Evolutionary conservation across 2,113 vertebrate species (phyloP).

Genomic region (Bufo bufo): DNA sequence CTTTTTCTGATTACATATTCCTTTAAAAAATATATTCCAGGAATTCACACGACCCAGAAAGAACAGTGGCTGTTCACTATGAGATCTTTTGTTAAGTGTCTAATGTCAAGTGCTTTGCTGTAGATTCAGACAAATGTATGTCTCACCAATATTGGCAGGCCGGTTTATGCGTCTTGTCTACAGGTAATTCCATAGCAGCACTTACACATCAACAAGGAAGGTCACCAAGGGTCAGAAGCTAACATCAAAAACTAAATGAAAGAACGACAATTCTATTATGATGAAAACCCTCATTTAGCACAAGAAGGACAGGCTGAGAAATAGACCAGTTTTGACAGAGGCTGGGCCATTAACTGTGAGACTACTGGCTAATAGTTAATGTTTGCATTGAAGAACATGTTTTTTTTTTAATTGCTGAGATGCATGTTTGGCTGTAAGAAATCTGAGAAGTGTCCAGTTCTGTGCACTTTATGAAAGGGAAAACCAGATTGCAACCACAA

Average conservation of each 20-base stretch:
- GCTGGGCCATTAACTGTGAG: constrained; percentile 52
- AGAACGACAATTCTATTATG: constrained; percentile 34
- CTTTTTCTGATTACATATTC: too few relatives aligned
- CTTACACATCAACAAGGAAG: constrained; percentile 26
- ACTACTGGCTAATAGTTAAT: constrained; percentile 57
- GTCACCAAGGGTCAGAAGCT: constrained; percentile 38
- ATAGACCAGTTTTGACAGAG: constrained; percentile 29
- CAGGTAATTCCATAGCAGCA: constrained; percentile 37
- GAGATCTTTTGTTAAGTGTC: neutral
- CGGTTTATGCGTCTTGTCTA: constrained; percentile 35
- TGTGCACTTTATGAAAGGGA: constrained; percentile 41
- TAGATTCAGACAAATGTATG: constrained; percentile 54
- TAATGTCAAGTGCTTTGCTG: constrained; percentile 51
- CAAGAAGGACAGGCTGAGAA: constrained; percentile 1
- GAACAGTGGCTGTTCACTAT: neutral
- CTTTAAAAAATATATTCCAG: neutral
- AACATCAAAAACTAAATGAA: constrained; percentile 53
- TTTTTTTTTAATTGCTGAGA: constrained; percentile 48
- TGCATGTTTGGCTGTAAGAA: constrained; percentile 48
- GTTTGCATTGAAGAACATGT: constrained; percentile 49
- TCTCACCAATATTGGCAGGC: constrained; percentile 46
- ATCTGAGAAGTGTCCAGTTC: constrained; percentile 35
- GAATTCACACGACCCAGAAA: neutral
- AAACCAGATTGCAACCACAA: constrained; percentile 46
- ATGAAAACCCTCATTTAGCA: neutral